A percentile compares a stretch with the other conserved stretches of the same genome.
Conservation (phyloP, 2,797 vertebrate genomes). For the Apodemus agrarius region DNA sequence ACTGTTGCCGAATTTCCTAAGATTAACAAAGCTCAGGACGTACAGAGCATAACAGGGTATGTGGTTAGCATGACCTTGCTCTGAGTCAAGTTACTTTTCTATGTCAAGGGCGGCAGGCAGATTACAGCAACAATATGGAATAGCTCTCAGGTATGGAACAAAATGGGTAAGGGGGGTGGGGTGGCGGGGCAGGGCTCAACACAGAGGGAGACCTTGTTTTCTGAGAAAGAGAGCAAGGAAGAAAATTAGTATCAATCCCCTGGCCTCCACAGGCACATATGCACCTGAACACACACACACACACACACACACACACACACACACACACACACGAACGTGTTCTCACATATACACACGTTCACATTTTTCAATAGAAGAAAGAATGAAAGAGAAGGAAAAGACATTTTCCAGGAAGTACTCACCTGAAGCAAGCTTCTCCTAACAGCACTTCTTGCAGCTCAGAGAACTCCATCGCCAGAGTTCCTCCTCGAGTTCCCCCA, state of each 20-base stretch:
- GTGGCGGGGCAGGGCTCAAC: background rate
- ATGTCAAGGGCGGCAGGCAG: too few species aligned
- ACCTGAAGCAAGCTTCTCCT: background rate
- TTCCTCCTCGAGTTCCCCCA: background rate
- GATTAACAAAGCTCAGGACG: too few species aligned
- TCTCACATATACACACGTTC: background rate
- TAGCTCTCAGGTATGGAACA: background rate
- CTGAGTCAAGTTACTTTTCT: too few species aligned
- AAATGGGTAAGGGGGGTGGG: background rate
- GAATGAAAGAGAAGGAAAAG: background rate
- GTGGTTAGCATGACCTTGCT: too few species aligned
- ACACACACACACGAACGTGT: background rate
- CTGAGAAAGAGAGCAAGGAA: background rate
- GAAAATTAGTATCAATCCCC: background rate
- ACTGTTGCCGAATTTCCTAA: too few species aligned
- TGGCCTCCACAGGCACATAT: too few species aligned
- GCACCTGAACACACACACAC: background rate
- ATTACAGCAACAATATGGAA: too few species aligned
- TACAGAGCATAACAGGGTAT: too few species aligned
- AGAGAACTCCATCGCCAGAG: accelerated
- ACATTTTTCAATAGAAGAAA: background rate
- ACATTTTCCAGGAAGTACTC: background rate
- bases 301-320: background rate
- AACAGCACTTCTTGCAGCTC: background rate
- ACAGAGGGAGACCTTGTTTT: background rate